Base-by-base conservation (phyloP, 2,797 vertebrate genomes). In the Adelosebastes latens region DNA sequence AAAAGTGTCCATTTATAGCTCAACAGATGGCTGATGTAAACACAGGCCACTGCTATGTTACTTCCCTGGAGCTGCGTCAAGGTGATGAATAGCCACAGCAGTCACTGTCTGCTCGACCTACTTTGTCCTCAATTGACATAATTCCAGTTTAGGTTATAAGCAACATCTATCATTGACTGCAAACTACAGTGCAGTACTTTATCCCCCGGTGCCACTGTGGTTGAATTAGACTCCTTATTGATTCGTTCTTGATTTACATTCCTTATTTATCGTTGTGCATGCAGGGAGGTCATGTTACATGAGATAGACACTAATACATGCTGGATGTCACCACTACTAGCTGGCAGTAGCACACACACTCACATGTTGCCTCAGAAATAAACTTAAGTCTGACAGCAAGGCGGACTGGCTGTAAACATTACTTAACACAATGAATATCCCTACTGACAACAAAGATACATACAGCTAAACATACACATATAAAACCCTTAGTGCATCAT, bases 101-200 rank as follows among this genome's bases (percentile, higher is more conserved):
- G 74, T 84, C 82, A 84, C 79, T 90, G 82, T 90, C 86, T 90
- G 79, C 80, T 77, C 73, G 60, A 87, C 89, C 88, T 90, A 91
- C 79, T 91, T 92, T 92, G 86, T 91, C 91, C 85, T 87, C 88
- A 87, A 72, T 90, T 91, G 89, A 91, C 88, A 90, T 88, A 88
- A 88, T 90, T 93, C 84, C 58, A 87, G 80, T 87, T 86, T 75
- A 77, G 84, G 80, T 82, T 87, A 84, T 81, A 83, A 72, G 78
- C 79, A 80, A 65, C 88, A 90, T 92, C 75, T 84, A 87, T 88
- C 86, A 88, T 64, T 74, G 53, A 84, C 63, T 67, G 42, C 49
- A 87, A 88, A 88, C 68, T 68, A 79, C 75, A 63, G 36, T 69
- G 53, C 66, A 80, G 34, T 61, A 62, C 62, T 82, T 77, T 75